Evolutionary conservation across 35 echinoderm and acorn worm genomes (phyloP), one percentile per base, ranked within the genome.

Genomic region (Antedon bifida): DNA sequence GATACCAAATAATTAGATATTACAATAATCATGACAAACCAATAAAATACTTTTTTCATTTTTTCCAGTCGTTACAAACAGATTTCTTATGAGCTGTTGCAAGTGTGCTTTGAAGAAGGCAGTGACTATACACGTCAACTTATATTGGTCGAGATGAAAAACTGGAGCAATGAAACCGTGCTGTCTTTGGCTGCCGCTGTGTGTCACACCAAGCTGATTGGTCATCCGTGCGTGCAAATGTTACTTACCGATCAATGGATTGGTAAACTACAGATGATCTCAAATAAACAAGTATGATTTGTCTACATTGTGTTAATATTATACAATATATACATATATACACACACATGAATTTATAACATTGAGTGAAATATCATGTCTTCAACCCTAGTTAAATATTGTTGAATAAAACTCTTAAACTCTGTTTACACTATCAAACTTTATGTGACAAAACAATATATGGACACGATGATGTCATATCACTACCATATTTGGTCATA

Each of bases 241-340:
- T 75, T 96, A 19, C 80, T 96, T 9, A 88, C 90, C 23, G 88
- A 96, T 79, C 89, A 96, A 11, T 96, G 92, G 92, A 88, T 91
- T 39, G 92, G 92, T 14, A 79, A 85, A 23, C 73, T 96, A 12
- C 81, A 83, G 31, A 85, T 83, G 3, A 85, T 88, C 55, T 84
- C 85, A 19, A 64, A 64, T 64, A 64, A 21, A 64, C 51, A 64
- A 23, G 51, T 64, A 64, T 2, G 51, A 23, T 19, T 2, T 16
- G 5, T 42, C 38, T 42, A 42, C 38, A 14, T 42, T 42, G 38
- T 14, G 14, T 14, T 42, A 42, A 42, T 42, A 42, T 7, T 42
- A 42, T 7, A 42, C 38, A 42, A 42, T 42, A 42, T 7, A 4
- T 7, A 42, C 38, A 42, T n/a, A n/a, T n/a, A n/a, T n/a, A n/a